phyloP scores from a whole-genome alignment of 2,113 vertebrate genomes.

The Oncorhynchus gorbuscha region DNA sequence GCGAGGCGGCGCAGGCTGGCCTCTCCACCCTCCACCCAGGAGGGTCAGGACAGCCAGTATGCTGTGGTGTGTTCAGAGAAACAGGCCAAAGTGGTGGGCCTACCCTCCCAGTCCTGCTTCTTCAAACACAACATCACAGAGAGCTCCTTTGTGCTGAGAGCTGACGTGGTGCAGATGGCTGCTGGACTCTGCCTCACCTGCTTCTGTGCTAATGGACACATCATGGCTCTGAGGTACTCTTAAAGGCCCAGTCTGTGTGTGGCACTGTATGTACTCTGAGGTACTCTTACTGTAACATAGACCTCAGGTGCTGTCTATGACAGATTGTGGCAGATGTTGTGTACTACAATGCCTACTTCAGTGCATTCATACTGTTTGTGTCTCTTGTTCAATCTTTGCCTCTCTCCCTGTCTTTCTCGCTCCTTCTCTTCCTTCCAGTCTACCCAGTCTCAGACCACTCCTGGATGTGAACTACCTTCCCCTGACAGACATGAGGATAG shows the following conservation, averaged over 20 bases:
- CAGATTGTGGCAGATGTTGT: neutral
- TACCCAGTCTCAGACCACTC: slow-evolving; percentile 93
- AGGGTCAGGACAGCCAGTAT: slow-evolving; percentile 93
- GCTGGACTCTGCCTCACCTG: slow-evolving; percentile 89
- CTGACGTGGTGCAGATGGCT: slow-evolving; percentile 87
- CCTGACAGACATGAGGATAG: slow-evolving; percentile 98
- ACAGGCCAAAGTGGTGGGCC: slow-evolving; percentile 92
- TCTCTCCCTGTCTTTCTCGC: neutral
- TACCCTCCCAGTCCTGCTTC: slow-evolving; percentile 89
- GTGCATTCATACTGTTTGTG: neutral
- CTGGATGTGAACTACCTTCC: slow-evolving; percentile 97
- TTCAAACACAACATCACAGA: slow-evolving; percentile 97
- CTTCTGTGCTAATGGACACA: slow-evolving; percentile 98
- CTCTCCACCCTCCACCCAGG: slow-evolving; percentile 88
- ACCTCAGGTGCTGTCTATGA: neutral
- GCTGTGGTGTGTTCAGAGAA: slow-evolving; percentile 96
- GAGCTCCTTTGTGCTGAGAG: slow-evolving; percentile 92
- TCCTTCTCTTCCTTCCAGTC: slow-evolving; percentile 66
- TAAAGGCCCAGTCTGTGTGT: neutral
- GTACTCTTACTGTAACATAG: neutral
- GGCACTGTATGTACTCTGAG: neutral
- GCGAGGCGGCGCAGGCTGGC: slow-evolving; percentile 81
- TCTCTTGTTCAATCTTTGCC: neutral
- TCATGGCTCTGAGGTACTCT: slow-evolving; percentile 94
- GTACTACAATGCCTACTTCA: neutral